Evolutionary conservation across 2,888 invertebrate species (phyloP), one percentile per base, ranked within the genome.

Genomic region (Cryptocheilus praepositus): DNA sequence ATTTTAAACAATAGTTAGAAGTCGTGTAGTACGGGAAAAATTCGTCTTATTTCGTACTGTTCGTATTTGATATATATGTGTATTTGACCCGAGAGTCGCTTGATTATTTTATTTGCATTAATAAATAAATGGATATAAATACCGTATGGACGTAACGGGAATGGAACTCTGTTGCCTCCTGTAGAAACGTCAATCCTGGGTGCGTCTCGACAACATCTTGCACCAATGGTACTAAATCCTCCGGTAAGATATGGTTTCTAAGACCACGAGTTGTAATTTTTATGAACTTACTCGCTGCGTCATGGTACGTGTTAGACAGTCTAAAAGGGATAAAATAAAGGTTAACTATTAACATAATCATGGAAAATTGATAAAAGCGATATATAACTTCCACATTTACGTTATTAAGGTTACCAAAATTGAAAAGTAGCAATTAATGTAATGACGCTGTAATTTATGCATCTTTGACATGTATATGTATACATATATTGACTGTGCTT

Each of bases 141-240:
- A 96, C 99, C 88, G 99, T 99, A 90, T 98, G 98, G 81, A 99
- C 96, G 89, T 99, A 99, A 92, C 98, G 93, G 71, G 98, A 98
- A 91, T 99, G 99, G 90, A 99, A 99, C 91, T 99, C 99, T 0
- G 96, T 96, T 67, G 99, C 98, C 89, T 98, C 98, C 89, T 98
- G 96, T 67, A 99, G 92, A 91, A 99, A 99, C 72, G 95, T 96
- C 78, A 99, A 92, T 55, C 99, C 99, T 0, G 98, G 98, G 91
- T 99, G 98, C 8, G 97, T 96, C 89, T 99, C 98, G 51, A 99
- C 98, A n/a, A 99, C 97, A 89, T 99, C 98, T 90, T 98, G 96
- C 61, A 98, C 94, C 80, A 98, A 90, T 21, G 97, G 95, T 85
- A 97, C 95, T 89, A 99, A 94, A 90, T 99, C 98, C 85, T 98